Evolutionary conservation across 2,113 vertebrate genomes (phyloP), one percentile per base, ranked within the genome.

Genomic region (Zingel zingel): DNA sequence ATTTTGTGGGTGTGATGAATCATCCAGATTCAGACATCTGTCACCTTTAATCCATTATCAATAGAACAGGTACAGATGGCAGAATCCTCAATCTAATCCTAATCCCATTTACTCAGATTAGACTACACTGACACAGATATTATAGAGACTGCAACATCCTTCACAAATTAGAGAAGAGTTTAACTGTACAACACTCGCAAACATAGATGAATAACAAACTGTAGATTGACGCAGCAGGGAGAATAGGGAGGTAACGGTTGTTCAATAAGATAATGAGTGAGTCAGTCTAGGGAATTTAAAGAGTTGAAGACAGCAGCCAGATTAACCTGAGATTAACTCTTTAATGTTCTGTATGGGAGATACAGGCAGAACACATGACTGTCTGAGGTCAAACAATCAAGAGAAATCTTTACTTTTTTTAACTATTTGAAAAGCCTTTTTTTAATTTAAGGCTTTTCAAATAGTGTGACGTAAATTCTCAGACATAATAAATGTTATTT

Each of bases 41-140:
- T 72, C 51, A 61, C 74, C 45, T 81, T 69, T 16, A 51, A 53
- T 64, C 7, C 7, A 15, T 63, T 6, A 67, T 82, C 51, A 53
- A 75, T 83, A 45, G 56, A 58, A 21, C 47, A 36, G 12, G 71
- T 66, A 56, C 79, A 84, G 74, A 82, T 74, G 80, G 80, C 64
- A 80, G 58, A 67, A 47, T 47, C 45, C 67, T 75, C 61, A 68
- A 36, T 30, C 45, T 21, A 43, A 43, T 39, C 39, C 63, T 89
- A 84, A 90, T 87, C 82, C 69, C 61, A 56, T 85, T 68, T 79
- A 9, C 58, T 62, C 63, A 77, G 81, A 85, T 86, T 86, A 85
- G 7, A 63, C 39, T 23, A 14, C 54, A 33, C 65, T 69, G 62
- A 84, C 73, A 61, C 58, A 81, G 36, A 84, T 66, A 23, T 54